Conservation (phyloP, 2,113 vertebrate species). For the Protomyctophum bolini region DNA sequence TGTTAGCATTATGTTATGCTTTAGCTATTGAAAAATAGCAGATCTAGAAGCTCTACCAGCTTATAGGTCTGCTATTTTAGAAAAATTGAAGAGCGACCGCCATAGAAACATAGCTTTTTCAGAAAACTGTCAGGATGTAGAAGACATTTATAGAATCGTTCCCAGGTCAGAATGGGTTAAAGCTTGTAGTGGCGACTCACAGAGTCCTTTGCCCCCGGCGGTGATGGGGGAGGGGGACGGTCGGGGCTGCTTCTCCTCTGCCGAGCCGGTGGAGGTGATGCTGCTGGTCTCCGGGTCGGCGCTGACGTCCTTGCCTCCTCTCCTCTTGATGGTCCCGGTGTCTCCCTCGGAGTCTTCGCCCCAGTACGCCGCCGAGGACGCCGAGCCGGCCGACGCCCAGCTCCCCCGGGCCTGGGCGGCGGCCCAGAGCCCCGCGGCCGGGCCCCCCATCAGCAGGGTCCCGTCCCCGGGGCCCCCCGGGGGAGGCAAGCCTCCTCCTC, state of each 20-base stretch:
- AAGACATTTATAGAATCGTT: too few species aligned
- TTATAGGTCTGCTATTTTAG: too few species aligned
- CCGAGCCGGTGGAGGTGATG: constrained; percentile 84
- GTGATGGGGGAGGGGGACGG: constrained; percentile 85
- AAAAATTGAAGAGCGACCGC: too few species aligned
- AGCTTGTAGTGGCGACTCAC: constrained; percentile 74
- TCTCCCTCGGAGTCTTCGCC: constrained; percentile 97
- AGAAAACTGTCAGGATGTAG: too few species aligned
- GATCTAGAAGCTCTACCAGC: too few species aligned
- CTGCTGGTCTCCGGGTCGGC: constrained; percentile 89
- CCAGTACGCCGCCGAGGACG: constrained; percentile 94
- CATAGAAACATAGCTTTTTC: too few species aligned
- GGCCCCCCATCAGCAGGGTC: constrained; percentile 74
- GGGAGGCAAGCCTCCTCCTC: constrained; percentile 76
- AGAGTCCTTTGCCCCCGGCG: constrained; percentile 85
- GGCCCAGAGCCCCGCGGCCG: constrained; percentile 86
- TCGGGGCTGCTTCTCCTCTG: constrained; percentile 85
- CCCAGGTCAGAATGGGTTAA: too few species aligned
- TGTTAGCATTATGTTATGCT: too few species aligned
- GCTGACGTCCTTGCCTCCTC: constrained; percentile 94
- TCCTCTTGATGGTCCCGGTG: constrained; percentile 96
- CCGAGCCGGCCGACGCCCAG: constrained; percentile 88
- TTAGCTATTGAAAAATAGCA: too few species aligned
- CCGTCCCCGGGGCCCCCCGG: constrained; percentile 68
- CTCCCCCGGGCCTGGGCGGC: constrained; percentile 92